Evolutionary conservation across 2,113 vertebrate genomes (phyloP), one percentile per base, ranked within the genome.

Genomic region (Odontophorus gujanensis): DNA sequence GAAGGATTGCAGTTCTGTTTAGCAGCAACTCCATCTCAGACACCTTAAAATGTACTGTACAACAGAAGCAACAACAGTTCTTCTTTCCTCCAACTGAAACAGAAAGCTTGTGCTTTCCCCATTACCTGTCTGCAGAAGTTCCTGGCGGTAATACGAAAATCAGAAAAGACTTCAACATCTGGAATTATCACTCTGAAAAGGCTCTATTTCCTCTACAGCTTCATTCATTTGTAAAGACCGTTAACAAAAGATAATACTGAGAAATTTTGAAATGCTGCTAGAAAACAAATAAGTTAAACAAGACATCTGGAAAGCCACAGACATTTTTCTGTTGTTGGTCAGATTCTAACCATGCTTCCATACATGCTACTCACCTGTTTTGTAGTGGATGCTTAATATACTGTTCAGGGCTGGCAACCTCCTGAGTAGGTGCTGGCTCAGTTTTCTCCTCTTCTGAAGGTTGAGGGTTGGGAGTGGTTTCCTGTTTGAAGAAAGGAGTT

Each of bases 311-410:
- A 71, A 67, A 84, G 43, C 13, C 59, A 85, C 2, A 51, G 17
- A 25, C 5, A 48, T 48, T 58, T 30, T 68, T 72, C 43, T 26
- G 11, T 28, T 18, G 45, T 57, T 42, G 17, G 48, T 32, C 83
- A 74, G 76, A 43, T 13, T 48, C 45, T 8, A n/a, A 2, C 6
- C 25, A 21, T 0, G 0, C 25, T 81, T 85, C 48, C 57, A 8
- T n/a, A 40, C 51, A 28, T 53, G 77, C 45, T 63, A 45, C 89
- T 98, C 96, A 99, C 99, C 98, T 99, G 98, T 99, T 99, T 87
- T 99, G 99, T 96, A 99, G 97, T 40, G 99, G 99, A 91, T 99
- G 99, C 93, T 99, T 99, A 96, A 99, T 98, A 96, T 99, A 99
- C 47, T 98, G 97, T 96, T 99, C 98, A 87, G 99, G 98, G 95